A percentile compares a stretch with the other conserved stretches of the same genome.
Conservation (phyloP, 2,888 invertebrate species). For the Pristionchus arcanus region DNA sequence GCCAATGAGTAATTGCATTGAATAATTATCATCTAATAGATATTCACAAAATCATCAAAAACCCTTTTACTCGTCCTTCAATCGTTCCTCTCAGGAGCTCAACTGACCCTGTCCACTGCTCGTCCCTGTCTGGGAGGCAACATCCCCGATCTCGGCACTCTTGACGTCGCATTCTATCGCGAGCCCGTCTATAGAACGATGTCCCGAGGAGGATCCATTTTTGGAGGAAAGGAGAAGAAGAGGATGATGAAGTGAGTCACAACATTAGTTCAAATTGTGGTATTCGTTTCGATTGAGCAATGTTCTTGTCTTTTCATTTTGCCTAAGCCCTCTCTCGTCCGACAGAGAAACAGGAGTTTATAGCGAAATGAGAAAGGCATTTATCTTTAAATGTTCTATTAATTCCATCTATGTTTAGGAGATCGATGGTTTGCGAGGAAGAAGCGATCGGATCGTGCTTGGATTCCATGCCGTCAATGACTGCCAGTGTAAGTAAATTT, state of each 20-base stretch:
- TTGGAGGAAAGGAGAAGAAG: background rate
- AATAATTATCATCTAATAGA: too few species aligned
- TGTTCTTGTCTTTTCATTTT: too few species aligned
- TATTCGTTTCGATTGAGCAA: too few species aligned
- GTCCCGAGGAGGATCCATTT: background rate
- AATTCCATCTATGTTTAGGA: background rate
- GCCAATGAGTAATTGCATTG: too few species aligned
- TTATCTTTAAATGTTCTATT: background rate
- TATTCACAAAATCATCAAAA: too few species aligned
- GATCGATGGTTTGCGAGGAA: background rate
- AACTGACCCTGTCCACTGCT: constrained; percentile 70
- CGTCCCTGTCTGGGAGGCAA: constrained; percentile 70
- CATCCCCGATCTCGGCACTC: constrained; percentile 73
- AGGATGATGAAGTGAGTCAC: background rate
- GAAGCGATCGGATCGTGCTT: background rate
- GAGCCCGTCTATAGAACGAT: constrained; percentile 50
- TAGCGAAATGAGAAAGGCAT: too few species aligned
- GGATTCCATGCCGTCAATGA: background rate
- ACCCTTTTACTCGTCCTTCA: background rate
- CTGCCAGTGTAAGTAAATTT: background rate
- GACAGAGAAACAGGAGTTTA: background rate
- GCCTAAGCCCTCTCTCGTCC: too few species aligned
- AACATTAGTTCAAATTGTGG: too few species aligned
- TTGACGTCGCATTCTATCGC: constrained; percentile 69
- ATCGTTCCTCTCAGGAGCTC: constrained; percentile 67